phyloP scores from a whole-genome alignment of 2,888 invertebrate genomes.

The Pseudoips prasinana region DNA sequence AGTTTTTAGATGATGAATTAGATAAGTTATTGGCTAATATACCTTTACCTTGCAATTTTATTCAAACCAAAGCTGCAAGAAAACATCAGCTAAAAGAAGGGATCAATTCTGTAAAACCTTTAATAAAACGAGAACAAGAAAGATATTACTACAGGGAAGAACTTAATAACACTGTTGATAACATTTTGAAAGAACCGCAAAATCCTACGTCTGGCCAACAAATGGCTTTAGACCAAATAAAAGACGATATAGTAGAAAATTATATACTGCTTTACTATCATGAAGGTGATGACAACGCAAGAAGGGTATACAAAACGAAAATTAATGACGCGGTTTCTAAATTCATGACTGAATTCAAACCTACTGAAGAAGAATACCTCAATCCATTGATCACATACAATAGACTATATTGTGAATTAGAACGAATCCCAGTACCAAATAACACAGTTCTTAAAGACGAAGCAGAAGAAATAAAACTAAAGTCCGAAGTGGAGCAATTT shows the following conservation, averaged over 20 bases:
- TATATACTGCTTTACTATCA: constrained; percentile 48
- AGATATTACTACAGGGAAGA: constrained; percentile 47
- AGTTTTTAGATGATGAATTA: constrained; percentile 46
- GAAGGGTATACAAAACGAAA: constrained; percentile 40
- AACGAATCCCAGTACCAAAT: constrained; percentile 44
- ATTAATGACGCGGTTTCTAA: constrained; percentile 40
- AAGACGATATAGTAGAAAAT: constrained; percentile 49
- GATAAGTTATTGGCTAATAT: constrained; percentile 40
- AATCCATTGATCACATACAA: constrained; percentile 45
- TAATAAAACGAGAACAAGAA: constrained; percentile 44
- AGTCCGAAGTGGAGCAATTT: constrained; percentile 46
- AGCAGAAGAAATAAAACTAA: constrained; percentile 52
- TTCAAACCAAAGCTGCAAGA: constrained; percentile 31
- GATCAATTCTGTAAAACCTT: constrained; percentile 42
- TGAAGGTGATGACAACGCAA: constrained; percentile 38
- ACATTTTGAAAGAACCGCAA: constrained; percentile 36
- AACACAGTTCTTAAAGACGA: constrained; percentile 40
- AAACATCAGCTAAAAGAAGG: constrained; percentile 42
- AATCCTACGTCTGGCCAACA: constrained; percentile 25
- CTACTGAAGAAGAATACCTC: constrained; percentile 9
- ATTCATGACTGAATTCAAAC: constrained; percentile 28
- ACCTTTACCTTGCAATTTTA: constrained; percentile 35
- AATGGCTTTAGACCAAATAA: constrained; percentile 30
- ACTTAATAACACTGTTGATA: constrained; percentile 40
- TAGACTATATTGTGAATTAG: constrained; percentile 52